Percentiles rank a stretch among this genome's conserved stretches.
Evolutionary conservation across 2,888 invertebrate genomes (phyloP).

Genomic region (Brachynemurus nebulosus): DNA sequence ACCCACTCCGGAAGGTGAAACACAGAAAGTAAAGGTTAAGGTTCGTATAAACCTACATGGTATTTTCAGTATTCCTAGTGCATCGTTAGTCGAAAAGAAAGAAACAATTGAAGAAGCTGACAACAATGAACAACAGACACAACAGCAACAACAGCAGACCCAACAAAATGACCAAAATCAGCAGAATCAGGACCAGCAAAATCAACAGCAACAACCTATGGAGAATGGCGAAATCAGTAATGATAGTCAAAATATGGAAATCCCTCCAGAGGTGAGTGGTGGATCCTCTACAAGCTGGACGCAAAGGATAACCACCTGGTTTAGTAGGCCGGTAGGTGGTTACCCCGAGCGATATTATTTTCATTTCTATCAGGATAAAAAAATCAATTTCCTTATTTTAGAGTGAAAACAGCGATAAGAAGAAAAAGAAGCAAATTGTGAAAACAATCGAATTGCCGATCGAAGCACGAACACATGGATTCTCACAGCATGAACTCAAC

Average conservation of each 20-base stretch:
- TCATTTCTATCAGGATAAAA: too few relatives aligned
- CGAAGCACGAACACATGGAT: constrained; percentile 58
- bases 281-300: constrained; percentile 28
- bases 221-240: constrained; percentile 31
- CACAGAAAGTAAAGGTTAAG: constrained; percentile 93
- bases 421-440: constrained; percentile 61
- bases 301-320: constrained; percentile 35
- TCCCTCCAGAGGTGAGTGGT: constrained; percentile 23
- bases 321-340: constrained; percentile 23
- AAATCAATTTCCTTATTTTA: constrained; percentile 1
- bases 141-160: too few relatives aligned
- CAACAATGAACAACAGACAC: constrained; percentile 24
- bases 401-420: constrained; percentile 35
- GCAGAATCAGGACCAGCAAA: constrained; percentile 37
- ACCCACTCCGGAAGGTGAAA: constrained; percentile 76
- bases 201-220: constrained; percentile 29
- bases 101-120: constrained; percentile 31
- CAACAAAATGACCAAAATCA: constrained; percentile 28
- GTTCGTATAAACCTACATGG: constrained; percentile 90
- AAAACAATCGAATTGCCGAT: constrained; percentile 78
- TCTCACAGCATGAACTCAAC: constrained; percentile 56
- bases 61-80: constrained; percentile 75
- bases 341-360: constrained; percentile 3
- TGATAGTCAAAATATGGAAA: constrained; percentile 33
- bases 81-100: constrained; percentile 68